These are phyloP conservation scores for Drosophila monieri DNA, from an alignment of 2,888 invertebrate species.

Conservation along the genomic window DNA sequence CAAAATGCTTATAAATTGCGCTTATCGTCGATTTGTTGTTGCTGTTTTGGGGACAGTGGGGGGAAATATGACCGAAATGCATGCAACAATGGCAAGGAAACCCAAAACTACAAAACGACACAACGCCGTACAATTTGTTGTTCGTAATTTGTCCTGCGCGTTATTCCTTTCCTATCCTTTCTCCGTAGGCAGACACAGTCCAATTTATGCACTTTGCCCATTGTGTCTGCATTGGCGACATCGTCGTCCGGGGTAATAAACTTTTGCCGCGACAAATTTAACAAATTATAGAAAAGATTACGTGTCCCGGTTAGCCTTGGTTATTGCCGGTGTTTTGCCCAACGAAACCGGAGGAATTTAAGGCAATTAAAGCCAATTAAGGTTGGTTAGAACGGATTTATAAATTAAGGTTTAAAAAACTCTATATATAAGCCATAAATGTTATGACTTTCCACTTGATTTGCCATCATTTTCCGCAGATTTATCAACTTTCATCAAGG, in stretches of 20 bases:
- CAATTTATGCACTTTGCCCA: conserved; percentile 74
- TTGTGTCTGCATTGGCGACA: conserved; percentile 62
- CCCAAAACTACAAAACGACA: conserved; percentile 45
- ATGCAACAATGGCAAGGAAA: conserved; percentile 55
- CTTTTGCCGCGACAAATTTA: conserved; percentile 77
- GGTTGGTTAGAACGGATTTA: conserved; percentile 17
- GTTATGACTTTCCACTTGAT: background rate
- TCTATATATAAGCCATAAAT: background rate
- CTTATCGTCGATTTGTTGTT: conserved; percentile 67
- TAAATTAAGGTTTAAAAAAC: no score
- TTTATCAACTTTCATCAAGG: background rate
- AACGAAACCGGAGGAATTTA: conserved; percentile 41
- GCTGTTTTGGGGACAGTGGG: conserved; percentile 35
- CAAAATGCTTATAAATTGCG: conserved; percentile 66
- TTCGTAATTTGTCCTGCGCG: conserved; percentile 69
- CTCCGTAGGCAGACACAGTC: conserved; percentile 44
- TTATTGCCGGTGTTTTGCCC: conserved; percentile 1
- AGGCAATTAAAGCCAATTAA: conserved; percentile 74
- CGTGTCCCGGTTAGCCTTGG: conserved; percentile 50
- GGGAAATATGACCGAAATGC: conserved; percentile 70
- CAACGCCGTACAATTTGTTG: conserved; percentile 69
- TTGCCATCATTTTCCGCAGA: background rate
- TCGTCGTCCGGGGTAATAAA: conserved; percentile 69
- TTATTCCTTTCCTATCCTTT: conserved; percentile 6
- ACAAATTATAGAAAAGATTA: conserved; percentile 78